Percentiles rank a stretch among this genome's conserved stretches.
Evolutionary conservation across 2,113 vertebrate genomes (phyloP).

Genomic region (Morone saxatilis): DNA sequence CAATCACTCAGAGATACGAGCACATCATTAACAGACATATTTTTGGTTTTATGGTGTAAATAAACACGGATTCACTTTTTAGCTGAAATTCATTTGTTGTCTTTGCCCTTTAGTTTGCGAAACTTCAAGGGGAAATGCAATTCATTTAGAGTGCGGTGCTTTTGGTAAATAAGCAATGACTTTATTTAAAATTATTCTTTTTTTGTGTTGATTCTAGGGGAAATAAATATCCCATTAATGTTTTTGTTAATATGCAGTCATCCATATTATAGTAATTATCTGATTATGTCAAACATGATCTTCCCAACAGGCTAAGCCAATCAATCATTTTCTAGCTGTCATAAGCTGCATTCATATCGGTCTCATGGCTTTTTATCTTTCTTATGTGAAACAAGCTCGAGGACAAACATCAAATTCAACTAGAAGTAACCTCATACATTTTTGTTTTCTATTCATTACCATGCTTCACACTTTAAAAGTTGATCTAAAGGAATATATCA

Average conservation of each 20-base stretch:
- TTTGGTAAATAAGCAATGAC: constrained; percentile 43
- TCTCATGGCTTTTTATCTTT: constrained; percentile 34
- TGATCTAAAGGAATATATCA: background rate
- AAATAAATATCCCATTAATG: constrained; percentile 40
- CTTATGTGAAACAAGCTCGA: constrained; percentile 14
- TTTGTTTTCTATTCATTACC: background rate
- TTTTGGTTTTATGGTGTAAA: constrained; percentile 9
- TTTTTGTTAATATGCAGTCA: constrained; percentile 64
- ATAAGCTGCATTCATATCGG: constrained; percentile 32
- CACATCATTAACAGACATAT: constrained; percentile 37
- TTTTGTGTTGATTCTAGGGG: constrained; percentile 24
- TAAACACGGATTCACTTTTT: constrained; percentile 25
- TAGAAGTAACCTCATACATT: background rate
- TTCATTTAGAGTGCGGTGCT: constrained; percentile 16
- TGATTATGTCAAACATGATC: constrained; percentile 61
- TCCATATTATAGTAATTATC: constrained; percentile 60
- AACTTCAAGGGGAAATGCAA: constrained; percentile 25
- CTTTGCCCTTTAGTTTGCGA: constrained; percentile 24
- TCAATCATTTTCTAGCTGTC: constrained; percentile 52
- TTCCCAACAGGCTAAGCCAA: constrained; percentile 43
- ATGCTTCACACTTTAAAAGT: background rate
- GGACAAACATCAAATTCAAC: constrained; percentile 8
- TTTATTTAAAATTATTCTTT: constrained; percentile 18
- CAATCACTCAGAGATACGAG: constrained; percentile 31
- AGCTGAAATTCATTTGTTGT: background rate